Conservation (phyloP, 2,888 invertebrate genomes). For the Trissoscelio sp. region DNA sequence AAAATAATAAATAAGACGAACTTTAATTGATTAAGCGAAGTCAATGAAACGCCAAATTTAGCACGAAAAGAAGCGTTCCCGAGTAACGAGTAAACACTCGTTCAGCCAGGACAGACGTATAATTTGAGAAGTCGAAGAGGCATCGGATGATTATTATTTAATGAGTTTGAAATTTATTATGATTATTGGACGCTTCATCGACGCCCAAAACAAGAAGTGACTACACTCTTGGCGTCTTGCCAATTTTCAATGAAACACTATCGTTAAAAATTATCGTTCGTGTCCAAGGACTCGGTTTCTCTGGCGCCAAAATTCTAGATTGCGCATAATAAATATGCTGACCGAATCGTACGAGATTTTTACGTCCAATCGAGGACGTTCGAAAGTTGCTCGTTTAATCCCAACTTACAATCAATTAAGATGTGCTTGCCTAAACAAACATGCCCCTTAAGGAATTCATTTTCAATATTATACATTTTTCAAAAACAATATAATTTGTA, state of each 20-base stretch:
- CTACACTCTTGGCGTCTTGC: slow-evolving; percentile 32
- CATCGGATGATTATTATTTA: slow-evolving; percentile 28
- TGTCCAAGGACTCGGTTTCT: slow-evolving; percentile 59
- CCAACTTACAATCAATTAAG: slow-evolving; percentile 13
- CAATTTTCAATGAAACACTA: slow-evolving; percentile 57
- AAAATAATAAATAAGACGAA: neutral
- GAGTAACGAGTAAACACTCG: slow-evolving; percentile 15
- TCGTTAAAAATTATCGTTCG: slow-evolving; percentile 58
- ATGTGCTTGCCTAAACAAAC: slow-evolving; percentile 1
- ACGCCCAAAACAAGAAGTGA: slow-evolving; percentile 34
- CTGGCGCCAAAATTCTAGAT: slow-evolving; percentile 69
- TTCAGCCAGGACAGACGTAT: slow-evolving; percentile 5
- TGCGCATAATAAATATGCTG: slow-evolving; percentile 55
- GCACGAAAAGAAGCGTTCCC: slow-evolving; percentile 1
- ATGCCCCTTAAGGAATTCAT: neutral
- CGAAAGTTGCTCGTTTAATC: slow-evolving; percentile 20
- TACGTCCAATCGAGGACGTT: slow-evolving; percentile 19
- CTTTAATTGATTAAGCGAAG: neutral
- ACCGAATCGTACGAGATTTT: slow-evolving; percentile 40
- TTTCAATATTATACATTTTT: neutral
- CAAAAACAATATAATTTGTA: too few relatives aligned
- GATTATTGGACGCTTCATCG: slow-evolving; percentile 35
- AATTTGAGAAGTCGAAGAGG: slow-evolving; percentile 11
- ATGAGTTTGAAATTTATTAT: slow-evolving; percentile 34
- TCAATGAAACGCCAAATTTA: slow-evolving; percentile 14